phyloP scores from a whole-genome alignment of 2,888 invertebrate species.

The Tineola bisselliella region DNA sequence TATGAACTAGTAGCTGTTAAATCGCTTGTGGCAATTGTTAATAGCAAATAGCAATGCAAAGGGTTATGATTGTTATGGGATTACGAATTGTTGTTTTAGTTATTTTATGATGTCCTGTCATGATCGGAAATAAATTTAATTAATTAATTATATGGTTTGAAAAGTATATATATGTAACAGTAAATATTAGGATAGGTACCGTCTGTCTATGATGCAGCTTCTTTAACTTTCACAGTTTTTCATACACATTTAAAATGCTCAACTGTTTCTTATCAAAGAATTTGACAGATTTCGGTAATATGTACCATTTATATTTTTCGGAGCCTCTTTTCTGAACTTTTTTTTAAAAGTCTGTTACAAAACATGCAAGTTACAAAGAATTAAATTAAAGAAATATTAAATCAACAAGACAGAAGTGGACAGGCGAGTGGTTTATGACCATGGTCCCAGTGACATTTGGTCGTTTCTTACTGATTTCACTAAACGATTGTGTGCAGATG shows the following conservation, averaged over 20 bases:
- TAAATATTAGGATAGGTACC: no score
- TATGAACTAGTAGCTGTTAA: slow-evolving; percentile 4
- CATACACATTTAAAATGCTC: no score
- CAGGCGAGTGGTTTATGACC: slow-evolving; percentile 13
- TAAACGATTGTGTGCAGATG: slow-evolving; percentile 46
- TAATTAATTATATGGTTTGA: neutral
- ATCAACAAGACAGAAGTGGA: neutral
- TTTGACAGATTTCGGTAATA: no score
- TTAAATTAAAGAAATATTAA: neutral
- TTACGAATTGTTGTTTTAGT: neutral
- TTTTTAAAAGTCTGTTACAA: no score
- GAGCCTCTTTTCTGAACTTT: no score
- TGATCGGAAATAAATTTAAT: neutral
- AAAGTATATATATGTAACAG: no score
- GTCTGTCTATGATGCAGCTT: no score
- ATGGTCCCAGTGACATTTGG: slow-evolving; percentile 32
- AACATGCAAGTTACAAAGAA: neutral
- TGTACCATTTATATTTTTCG: no score
- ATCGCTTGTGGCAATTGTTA: neutral
- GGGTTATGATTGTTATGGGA: neutral
- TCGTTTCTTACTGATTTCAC: slow-evolving; percentile 20
- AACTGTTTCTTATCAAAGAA: no score
- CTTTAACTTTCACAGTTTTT: no score
- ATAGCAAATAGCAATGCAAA: neutral
- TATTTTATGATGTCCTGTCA: neutral